Evolutionary conservation across 2,888 invertebrate species (phyloP).

Genomic region (Pristionchus mayeri): DNA sequence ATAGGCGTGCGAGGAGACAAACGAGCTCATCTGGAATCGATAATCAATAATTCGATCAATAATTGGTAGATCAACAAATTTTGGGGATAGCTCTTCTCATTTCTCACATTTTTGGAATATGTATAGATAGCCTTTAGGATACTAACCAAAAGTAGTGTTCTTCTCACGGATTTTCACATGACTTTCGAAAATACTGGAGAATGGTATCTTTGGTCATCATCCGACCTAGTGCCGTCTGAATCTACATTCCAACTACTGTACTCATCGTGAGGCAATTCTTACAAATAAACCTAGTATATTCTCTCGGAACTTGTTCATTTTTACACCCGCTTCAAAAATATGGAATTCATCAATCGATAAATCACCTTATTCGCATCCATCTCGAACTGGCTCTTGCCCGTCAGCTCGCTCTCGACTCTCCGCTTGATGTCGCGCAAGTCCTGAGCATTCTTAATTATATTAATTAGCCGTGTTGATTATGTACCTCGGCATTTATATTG

Average conservation of each 20-base stretch:
- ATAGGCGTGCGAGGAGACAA: constrained; percentile 60
- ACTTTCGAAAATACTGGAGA: not conserved
- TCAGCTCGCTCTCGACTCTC: constrained; percentile 52
- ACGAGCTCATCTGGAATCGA: constrained; percentile 56
- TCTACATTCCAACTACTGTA: too few relatives aligned
- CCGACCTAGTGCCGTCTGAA: too few relatives aligned
- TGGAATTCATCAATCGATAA: not conserved
- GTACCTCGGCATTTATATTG: not conserved
- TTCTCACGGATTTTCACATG: not conserved
- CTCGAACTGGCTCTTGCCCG: constrained; percentile 46
- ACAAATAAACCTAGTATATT: not conserved
- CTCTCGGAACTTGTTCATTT: not conserved
- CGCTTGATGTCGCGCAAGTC: constrained; percentile 45
- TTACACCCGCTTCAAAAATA: not conserved
- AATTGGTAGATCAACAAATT: too few relatives aligned
- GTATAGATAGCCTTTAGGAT: not conserved
- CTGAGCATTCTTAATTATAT: not conserved
- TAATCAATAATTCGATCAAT: not conserved
- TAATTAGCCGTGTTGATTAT: not conserved
- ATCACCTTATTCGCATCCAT: constrained; percentile 48
- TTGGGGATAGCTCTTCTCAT: too few relatives aligned
- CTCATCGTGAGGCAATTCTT: too few relatives aligned
- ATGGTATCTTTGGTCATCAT: too few relatives aligned
- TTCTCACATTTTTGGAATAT: too few relatives aligned
- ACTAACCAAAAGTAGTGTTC: not conserved